A percentile compares a stretch with the other conserved stretches of the same genome.
Conservation (phyloP, 2,797 vertebrate genomes). For the Setipinna tenuifilis region DNA sequence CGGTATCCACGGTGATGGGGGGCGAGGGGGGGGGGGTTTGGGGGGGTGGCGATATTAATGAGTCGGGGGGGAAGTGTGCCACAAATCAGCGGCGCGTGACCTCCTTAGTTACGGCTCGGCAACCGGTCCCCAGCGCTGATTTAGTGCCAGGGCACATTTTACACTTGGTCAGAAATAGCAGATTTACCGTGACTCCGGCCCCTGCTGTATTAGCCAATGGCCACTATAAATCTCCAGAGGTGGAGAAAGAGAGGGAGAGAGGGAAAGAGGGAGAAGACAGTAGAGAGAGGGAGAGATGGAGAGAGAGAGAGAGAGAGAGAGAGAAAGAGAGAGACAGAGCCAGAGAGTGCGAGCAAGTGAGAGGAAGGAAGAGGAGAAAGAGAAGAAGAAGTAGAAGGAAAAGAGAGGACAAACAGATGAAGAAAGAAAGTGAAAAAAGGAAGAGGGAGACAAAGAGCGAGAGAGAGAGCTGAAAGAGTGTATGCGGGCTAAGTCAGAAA, state of each 20-base stretch:
- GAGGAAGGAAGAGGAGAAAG: neutral
- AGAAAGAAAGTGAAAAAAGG: too few species aligned
- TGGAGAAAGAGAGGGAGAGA: neutral
- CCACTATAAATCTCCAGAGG: conserved; percentile 62
- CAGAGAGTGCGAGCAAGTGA: neutral
- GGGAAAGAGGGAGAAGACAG: neutral
- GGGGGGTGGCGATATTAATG: conserved; percentile 36
- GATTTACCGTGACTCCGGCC: conserved; percentile 65
- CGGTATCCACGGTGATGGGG: neutral
- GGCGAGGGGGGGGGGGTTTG: neutral
- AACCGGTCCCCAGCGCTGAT: conserved; percentile 48
- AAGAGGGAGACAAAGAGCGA: neutral
- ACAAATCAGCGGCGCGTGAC: conserved; percentile 36
- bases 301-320: neutral
- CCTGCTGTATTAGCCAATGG: conserved; percentile 61
- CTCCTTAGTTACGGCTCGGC: conserved; percentile 16
- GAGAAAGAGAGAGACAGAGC: neutral
- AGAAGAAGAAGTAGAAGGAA: neutral
- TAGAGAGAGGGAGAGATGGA: neutral
- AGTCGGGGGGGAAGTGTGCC: conserved; percentile 32
- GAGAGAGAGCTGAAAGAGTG: conserved; percentile 27
- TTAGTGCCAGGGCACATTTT: conserved; percentile 66
- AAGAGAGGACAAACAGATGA: too few species aligned
- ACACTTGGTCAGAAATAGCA: conserved; percentile 68
- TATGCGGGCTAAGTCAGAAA: neutral